These are phyloP conservation scores for Willowsia nigromaculata DNA, from an alignment of 2,888 invertebrate genomes.

Conservation along the genomic window DNA sequence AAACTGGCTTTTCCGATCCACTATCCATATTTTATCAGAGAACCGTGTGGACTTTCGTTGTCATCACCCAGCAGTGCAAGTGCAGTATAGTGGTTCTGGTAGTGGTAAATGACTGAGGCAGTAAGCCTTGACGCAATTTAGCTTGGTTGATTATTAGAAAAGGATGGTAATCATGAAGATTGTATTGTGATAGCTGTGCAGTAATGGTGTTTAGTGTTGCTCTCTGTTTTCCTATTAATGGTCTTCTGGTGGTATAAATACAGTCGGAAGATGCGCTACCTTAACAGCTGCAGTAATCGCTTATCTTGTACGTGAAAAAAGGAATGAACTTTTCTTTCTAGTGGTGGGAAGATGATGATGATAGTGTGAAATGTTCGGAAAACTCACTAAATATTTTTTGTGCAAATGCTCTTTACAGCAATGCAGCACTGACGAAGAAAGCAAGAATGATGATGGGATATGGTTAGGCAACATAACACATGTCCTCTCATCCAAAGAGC, in stretches of 20 bases:
- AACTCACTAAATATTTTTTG: constrained; percentile 8
- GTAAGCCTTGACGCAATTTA: constrained; percentile 23
- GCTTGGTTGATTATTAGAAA: constrained; percentile 36
- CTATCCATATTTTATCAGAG: not conserved
- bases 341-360: not conserved
- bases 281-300: not conserved
- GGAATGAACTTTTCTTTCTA: not conserved
- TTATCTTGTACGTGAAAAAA: not conserved
- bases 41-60: not conserved
- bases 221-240: not conserved
- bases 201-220: constrained; percentile 19
- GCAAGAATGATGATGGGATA: not conserved
- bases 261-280: not conserved
- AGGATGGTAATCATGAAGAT: constrained; percentile 37
- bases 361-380: constrained; percentile 21
- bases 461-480: not conserved
- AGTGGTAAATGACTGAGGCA: not conserved
- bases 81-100: not conserved
- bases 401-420: not conserved
- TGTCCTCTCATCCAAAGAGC: constrained; percentile 33
- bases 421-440: not conserved
- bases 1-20: not conserved
- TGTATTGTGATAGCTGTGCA: constrained; percentile 3
- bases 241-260: not conserved
- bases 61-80: not conserved